Evolutionary conservation across 2,888 invertebrate species (phyloP), one percentile per base, ranked within the genome.

Genomic region (Polyploca ridens): DNA sequence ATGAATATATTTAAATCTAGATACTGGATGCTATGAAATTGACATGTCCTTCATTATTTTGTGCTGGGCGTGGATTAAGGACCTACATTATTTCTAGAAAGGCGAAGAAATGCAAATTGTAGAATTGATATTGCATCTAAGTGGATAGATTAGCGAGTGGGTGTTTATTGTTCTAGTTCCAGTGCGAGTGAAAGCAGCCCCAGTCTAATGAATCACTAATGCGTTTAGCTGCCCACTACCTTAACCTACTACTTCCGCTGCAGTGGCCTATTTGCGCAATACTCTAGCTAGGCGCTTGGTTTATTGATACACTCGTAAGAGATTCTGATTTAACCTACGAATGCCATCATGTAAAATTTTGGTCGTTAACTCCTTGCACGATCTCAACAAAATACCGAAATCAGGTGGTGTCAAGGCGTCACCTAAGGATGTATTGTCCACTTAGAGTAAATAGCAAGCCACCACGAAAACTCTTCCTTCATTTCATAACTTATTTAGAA

Each of bases 151-250:
- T 61, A 66, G 69, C 71, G 76, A 69, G 86, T 83, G 79, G 86
- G 87, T 83, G 81, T 82, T 84, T 85, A 86, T 89, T 87, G 89
- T 88, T 85, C 83, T 80, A 85, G 80, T 87, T 77, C 72, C 76
- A 76, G 72, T 68, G 74, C 77, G 70, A 82, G 88, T 86, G 90
- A 89, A 89, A 90, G 89, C 84, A 63, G 70, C 62, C 64, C 66
- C 73, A 77, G 76, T 72, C 79, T 86, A 85, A 90, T 89, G 89
- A 90, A 88, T 90, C 82, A 78, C 79, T 89, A 89, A 89, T 89
- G 85, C 73, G 82, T 70, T 78, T 74, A 71, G 78, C 86, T 85
- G 81, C 87, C 87, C 85, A 85, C 85, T 74, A 77, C 78, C 81
- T 78, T 82, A 79, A 79, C 83, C 86, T 81, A 81, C 84, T 77